Percentiles rank a stretch among this genome's conserved stretches.
These are phyloP conservation scores for Amphiprion percula DNA, from an alignment of 2,113 vertebrate genomes.

Conservation along the genomic window DNA sequence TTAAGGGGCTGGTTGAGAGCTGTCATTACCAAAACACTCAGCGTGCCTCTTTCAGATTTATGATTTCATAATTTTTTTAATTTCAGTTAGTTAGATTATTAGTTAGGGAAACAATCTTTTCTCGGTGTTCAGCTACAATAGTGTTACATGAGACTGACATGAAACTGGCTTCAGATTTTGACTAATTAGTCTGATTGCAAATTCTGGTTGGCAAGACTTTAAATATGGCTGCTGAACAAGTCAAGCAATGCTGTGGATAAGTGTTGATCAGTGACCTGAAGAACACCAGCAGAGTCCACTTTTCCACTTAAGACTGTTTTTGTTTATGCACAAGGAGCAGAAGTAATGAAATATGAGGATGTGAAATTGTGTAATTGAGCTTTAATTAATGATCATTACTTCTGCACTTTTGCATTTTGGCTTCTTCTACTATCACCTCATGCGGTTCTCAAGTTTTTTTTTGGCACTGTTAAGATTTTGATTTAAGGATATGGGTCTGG, in stretches of 20 bases:
- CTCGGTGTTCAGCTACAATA: not conserved
- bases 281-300: not conserved
- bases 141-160: conserved; percentile 5
- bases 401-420: no score
- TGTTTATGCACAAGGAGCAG: not conserved
- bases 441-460: no score
- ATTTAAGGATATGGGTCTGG: no score
- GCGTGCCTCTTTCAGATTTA: not conserved
- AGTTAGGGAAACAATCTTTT: not conserved
- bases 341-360: not conserved
- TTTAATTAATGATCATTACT: no score
- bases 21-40: not conserved
- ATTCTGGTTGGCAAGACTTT: conserved; percentile 3
- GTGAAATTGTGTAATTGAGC: not conserved
- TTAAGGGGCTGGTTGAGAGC: not conserved
- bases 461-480: no score
- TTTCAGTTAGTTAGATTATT: not conserved
- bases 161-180: conserved; percentile 11
- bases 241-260: not conserved
- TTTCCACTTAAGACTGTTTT: not conserved
- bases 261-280: conserved; percentile 17
- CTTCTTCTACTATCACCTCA: no score
- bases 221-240: conserved; percentile 27
- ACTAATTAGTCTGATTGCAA: conserved; percentile 21
- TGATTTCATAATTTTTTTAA: not conserved